Conservation (phyloP, 53 echinoderm and acorn worm genomes). For the Stichopus horrens region DNA sequence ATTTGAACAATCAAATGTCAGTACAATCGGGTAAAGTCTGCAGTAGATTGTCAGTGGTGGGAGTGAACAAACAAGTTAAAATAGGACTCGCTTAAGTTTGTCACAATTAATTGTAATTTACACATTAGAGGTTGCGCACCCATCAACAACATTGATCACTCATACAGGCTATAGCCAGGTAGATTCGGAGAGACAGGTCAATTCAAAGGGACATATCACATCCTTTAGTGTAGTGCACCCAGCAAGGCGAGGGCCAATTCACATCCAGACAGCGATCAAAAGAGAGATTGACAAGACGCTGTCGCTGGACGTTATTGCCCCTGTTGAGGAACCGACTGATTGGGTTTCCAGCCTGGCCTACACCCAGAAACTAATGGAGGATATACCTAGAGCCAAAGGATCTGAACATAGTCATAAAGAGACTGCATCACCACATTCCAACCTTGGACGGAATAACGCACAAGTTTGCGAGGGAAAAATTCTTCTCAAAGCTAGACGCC, state of each 20-base stretch:
- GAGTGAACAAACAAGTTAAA: constrained; percentile 7
- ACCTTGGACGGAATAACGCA: constrained; percentile 13
- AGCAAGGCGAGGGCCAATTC: constrained; percentile 50
- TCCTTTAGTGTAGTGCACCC: constrained; percentile 55
- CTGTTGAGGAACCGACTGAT: constrained; percentile 55
- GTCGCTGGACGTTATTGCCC: constrained; percentile 30
- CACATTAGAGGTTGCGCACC: background rate
- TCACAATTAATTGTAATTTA: constrained; percentile 21
- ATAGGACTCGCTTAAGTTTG: background rate
- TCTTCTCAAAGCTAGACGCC: constrained; percentile 21
- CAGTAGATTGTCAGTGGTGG: constrained; percentile 1
- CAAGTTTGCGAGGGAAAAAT: constrained; percentile 3
- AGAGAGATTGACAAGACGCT: constrained; percentile 48
- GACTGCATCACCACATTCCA: background rate
- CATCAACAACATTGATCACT: constrained; percentile 5
- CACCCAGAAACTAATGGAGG: constrained; percentile 48
- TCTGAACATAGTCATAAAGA: constrained; percentile 11
- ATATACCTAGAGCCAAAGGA: constrained; percentile 49
- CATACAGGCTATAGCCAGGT: constrained; percentile 34
- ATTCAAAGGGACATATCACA: constrained; percentile 54
- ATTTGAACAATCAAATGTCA: constrained; percentile 1
- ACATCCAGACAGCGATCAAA: constrained; percentile 56
- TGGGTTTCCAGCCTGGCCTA: constrained; percentile 66
- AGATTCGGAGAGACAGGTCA: constrained; percentile 57
- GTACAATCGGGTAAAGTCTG: background rate